Percentiles rank a stretch among this genome's conserved stretches.
phyloP scores from a whole-genome alignment of 2,113 vertebrate species.

The Copsychus sechellarum region DNA sequence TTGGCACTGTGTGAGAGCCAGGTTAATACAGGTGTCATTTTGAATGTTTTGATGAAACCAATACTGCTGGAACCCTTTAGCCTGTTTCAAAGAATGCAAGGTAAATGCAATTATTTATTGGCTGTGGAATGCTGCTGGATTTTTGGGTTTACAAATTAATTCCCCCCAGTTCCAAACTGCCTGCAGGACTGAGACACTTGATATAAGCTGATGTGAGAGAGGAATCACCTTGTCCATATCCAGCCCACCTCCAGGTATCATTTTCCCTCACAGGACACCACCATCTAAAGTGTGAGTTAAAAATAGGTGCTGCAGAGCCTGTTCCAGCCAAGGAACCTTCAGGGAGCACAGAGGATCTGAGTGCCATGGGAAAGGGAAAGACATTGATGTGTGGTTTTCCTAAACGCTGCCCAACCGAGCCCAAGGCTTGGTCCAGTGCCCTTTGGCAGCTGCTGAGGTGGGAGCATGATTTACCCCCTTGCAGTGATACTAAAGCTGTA shows the following conservation, averaged over 20 bases:
- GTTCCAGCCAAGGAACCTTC: background rate
- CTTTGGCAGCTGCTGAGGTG: slow-evolving; percentile 34
- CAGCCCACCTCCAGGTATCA: background rate
- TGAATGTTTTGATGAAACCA: background rate
- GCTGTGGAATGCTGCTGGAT: background rate
- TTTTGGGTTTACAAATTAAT: background rate
- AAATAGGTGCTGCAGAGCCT: background rate
- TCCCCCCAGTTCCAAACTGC: background rate
- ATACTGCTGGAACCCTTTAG: background rate
- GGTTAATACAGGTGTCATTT: background rate
- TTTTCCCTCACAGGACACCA: background rate
- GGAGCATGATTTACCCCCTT: slow-evolving; percentile 44
- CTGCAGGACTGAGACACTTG: background rate
- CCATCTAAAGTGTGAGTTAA: background rate
- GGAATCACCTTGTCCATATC: background rate
- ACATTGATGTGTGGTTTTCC: background rate
- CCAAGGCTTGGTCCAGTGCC: background rate
- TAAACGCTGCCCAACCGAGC: background rate
- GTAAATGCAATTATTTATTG: background rate
- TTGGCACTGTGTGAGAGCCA: background rate
- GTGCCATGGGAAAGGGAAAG: background rate
- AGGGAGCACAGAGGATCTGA: background rate
- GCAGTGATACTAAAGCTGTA: slow-evolving; percentile 60
- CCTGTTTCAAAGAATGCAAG: background rate
- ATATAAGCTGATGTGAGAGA: background rate